Evolutionary conservation across 2,113 vertebrate genomes (phyloP).

Genomic region (Toxotes jaculatrix): DNA sequence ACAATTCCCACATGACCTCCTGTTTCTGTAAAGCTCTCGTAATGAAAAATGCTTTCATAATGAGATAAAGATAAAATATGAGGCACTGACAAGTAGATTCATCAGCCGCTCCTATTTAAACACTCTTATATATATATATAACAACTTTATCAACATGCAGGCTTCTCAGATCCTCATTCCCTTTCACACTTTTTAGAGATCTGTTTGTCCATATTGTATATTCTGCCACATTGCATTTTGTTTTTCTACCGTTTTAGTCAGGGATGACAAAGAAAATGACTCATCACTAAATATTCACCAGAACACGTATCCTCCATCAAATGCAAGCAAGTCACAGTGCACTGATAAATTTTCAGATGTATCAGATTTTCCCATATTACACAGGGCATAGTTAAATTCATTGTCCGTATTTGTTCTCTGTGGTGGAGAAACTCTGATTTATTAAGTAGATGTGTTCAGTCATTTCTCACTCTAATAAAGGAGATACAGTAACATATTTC

Average conservation of each 20-base stretch:
- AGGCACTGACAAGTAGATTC: conserved; percentile 23
- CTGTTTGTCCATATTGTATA: background rate
- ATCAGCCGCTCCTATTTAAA: conserved; percentile 9
- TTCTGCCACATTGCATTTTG: background rate
- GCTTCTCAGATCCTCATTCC: background rate
- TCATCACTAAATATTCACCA: conserved; percentile 16
- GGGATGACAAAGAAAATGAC: conserved; percentile 2
- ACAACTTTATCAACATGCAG: no score
- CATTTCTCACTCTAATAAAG: conserved; percentile 61
- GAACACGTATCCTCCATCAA: background rate
- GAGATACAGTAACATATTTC: conserved; percentile 57
- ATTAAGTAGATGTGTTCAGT: conserved; percentile 25
- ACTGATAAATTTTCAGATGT: conserved; percentile 25
- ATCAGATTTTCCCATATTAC: conserved; percentile 23
- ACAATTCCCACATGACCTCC: conserved; percentile 36
- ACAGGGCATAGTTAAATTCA: conserved; percentile 15
- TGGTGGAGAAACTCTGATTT: conserved; percentile 52
- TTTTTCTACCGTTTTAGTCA: background rate
- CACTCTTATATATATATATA: background rate
- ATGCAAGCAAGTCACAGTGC: conserved; percentile 16
- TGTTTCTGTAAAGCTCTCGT: conserved; percentile 34
- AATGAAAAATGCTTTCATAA: conserved; percentile 39
- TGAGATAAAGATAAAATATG: conserved; percentile 28
- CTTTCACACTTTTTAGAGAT: background rate
- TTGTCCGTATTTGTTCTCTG: conserved; percentile 25